Evolutionary conservation across 2,888 invertebrate genomes (phyloP).

Genomic region (Steromphala cineraria): DNA sequence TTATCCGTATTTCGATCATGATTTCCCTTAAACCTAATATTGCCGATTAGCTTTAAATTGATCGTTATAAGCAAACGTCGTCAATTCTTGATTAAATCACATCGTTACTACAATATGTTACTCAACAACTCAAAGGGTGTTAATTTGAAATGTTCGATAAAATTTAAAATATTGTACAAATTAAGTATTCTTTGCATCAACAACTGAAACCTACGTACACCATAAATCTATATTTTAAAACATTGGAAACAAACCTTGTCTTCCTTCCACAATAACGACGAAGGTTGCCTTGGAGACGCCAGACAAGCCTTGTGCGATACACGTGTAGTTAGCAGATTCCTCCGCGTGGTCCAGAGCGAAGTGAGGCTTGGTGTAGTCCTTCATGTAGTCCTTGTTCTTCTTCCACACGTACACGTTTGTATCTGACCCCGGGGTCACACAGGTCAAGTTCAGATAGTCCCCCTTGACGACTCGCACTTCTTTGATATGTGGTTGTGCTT

Average conservation of each 20-base stretch:
- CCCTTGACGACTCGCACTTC: neutral
- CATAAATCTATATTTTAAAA: too few relatives aligned
- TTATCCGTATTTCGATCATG: too few relatives aligned
- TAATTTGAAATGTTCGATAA: too few relatives aligned
- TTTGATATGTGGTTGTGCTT: neutral
- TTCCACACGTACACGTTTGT: neutral
- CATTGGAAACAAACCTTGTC: neutral
- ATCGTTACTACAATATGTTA: too few relatives aligned
- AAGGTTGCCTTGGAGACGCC: slow-evolving; percentile 13
- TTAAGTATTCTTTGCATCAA: too few relatives aligned
- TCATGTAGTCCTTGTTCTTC: slow-evolving; percentile 2
- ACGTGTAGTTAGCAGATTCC: slow-evolving; percentile 5
- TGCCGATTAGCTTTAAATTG: too few relatives aligned
- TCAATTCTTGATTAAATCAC: too few relatives aligned
- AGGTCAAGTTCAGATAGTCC: slow-evolving; percentile 16
- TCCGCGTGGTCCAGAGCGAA: neutral
- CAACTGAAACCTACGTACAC: too few relatives aligned
- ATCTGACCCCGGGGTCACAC: neutral
- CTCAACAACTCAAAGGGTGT: too few relatives aligned
- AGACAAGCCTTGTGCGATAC: neutral
- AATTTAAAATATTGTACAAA: too few relatives aligned
- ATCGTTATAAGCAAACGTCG: too few relatives aligned
- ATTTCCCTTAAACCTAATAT: too few relatives aligned
- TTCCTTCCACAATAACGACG: slow-evolving; percentile 9
- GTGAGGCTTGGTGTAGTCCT: neutral